Percentiles rank a stretch among this genome's conserved stretches.
These are phyloP conservation scores for Pelodytes ibericus DNA, from an alignment of 2,797 vertebrate species.

Conservation along the genomic window DNA sequence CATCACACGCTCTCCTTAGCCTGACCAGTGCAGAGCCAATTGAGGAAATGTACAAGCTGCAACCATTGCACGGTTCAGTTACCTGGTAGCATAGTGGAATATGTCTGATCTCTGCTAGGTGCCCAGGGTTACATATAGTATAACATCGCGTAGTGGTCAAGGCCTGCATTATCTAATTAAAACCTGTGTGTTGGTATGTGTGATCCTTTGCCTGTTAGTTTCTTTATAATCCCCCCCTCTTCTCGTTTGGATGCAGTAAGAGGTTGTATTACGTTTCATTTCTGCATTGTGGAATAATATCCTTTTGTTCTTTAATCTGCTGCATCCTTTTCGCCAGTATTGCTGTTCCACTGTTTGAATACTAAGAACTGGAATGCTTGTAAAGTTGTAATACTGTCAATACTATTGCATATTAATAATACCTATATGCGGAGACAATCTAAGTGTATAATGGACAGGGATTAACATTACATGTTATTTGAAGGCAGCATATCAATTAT, in stretches of 20 bases:
- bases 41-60: too few relatives aligned
- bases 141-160: background rate
- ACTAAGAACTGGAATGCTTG: too few relatives aligned
- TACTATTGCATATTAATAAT: too few relatives aligned
- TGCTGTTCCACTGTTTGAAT: too few relatives aligned
- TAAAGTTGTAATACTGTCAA: too few relatives aligned
- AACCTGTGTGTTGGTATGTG: constrained; percentile 1
- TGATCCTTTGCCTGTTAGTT: background rate
- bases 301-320: constrained; percentile 14
- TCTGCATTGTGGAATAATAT: background rate
- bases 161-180: constrained; percentile 13
- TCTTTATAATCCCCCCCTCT: constrained; percentile 29
- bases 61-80: background rate
- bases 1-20: too few relatives aligned
- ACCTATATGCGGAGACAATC: too few relatives aligned
- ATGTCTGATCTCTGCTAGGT: background rate
- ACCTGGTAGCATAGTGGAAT: background rate
- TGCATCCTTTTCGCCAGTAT: too few relatives aligned
- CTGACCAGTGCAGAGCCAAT: too few relatives aligned
- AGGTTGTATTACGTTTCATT: background rate
- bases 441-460: too few relatives aligned
- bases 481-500: too few relatives aligned
- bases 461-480: too few relatives aligned
- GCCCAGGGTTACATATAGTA: background rate
- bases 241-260: background rate